Base-by-base conservation (phyloP, 1,140 invertebrate genomes). In the Habropoda laboriosa region DNA sequence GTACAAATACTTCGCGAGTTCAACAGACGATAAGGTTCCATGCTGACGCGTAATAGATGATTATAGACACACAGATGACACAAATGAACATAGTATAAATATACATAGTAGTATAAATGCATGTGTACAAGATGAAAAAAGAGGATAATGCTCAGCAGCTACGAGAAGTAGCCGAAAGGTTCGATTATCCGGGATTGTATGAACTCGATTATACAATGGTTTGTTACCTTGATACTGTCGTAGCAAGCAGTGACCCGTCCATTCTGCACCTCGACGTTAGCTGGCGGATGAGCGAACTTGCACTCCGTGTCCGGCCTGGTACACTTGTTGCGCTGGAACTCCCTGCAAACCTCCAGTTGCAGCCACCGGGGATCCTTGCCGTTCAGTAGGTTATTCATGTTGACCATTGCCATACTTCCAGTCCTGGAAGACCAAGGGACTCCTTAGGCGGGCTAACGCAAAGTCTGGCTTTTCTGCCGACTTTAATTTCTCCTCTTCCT, bases 331-430 rank as follows among this genome's bases (percentile, higher is more conserved):
- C 99, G 95, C 95, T 99, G 99, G 94, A 98, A 99, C 94, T 99
- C 99, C 78, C 99, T 96, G 95, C 99, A 99, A 91, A 99, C 99
- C 94, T 99, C 99, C 91, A 99, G 95, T 92, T 99, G 99, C 82
- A 99, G 95, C 99, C 99, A 99, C 90, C 99, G 96, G 81, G 99
- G 99, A 94, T 99, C 99, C 94, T 99, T 99, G 88, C 98, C 98
- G 94, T 99, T 98, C 82, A 98, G 95, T 90, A 99, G 95, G 94
- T 97, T 98, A 95, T 98, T 98, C 96, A 99, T 98, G 95, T 98
- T 98, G 91, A 98, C 97, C 97, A 98, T 98, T 93, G 97, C 97
- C 97, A 97, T 97, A 94, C 86, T 89, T 88, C 80, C 76, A 81
- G 60, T 80, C 78, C 49, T 74, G 85, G 77, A 87, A 86, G 85